Evolutionary conservation across 1,140 invertebrate genomes (phyloP).

Genomic region (Brachionus plicatilis): DNA sequence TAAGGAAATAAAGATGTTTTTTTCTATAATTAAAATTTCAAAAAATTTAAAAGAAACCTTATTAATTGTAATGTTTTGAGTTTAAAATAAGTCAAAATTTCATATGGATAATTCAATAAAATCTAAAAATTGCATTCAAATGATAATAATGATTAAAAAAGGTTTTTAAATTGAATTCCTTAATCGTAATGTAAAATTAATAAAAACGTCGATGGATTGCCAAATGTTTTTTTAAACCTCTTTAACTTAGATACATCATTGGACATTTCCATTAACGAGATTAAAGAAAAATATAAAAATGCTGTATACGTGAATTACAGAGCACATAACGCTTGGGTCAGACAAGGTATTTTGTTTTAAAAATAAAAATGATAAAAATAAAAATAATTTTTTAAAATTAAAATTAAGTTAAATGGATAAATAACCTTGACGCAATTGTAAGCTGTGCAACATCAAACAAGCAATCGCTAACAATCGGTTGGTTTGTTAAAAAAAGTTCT

Average conservation of each 20-base stretch:
- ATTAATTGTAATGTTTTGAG: too few species aligned
- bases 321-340: slow-evolving; percentile 52
- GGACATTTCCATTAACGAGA: slow-evolving; percentile 48
- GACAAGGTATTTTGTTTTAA: slow-evolving; percentile 47
- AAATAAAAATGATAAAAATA: neutral
- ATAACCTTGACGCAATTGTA: slow-evolving; percentile 53
- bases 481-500: slow-evolving; percentile 50
- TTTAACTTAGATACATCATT: slow-evolving; percentile 48
- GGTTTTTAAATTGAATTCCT: too few species aligned
- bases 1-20: too few species aligned
- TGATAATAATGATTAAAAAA: too few species aligned
- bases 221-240: too few species aligned
- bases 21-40: too few species aligned
- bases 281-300: slow-evolving; percentile 50
- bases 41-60: too few species aligned
- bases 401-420: slow-evolving; percentile 49
- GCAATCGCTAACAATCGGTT: slow-evolving; percentile 53
- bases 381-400: neutral
- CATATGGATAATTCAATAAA: too few species aligned
- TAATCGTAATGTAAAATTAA: too few species aligned
- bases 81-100: too few species aligned
- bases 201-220: too few species aligned
- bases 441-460: slow-evolving; percentile 51
- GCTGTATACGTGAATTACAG: slow-evolving; percentile 47
- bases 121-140: too few species aligned